Evolutionary conservation across 1,140 invertebrate species (phyloP).

Genomic region (Trypoxylus dichotomus): DNA sequence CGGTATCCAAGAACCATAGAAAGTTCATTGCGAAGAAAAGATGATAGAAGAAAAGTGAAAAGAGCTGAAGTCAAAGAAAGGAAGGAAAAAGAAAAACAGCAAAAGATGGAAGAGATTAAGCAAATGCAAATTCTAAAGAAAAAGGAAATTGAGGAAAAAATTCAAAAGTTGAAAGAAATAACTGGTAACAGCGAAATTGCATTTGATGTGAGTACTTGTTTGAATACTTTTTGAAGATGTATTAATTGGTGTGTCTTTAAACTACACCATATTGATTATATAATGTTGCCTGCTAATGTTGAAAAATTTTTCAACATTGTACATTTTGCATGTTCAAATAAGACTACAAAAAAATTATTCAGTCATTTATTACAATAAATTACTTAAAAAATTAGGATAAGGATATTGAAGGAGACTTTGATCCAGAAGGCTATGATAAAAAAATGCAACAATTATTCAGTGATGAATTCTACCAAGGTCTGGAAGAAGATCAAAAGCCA

Average conservation of each 20-base stretch:
- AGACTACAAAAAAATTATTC: too few species aligned
- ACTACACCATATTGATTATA: too few species aligned
- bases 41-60: conserved; percentile 77
- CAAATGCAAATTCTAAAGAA: conserved; percentile 84
- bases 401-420: conserved; percentile 86
- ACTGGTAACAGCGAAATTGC: conserved; percentile 74
- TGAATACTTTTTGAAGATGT: too few species aligned
- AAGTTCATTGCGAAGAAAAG: conserved; percentile 77
- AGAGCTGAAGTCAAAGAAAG: conserved; percentile 73
- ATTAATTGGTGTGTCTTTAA: too few species aligned
- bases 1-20: conserved; percentile 87
- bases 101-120: conserved; percentile 84
- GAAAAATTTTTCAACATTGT: too few species aligned
- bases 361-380: background rate
- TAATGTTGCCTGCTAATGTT: too few species aligned
- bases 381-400: conserved; percentile 58
- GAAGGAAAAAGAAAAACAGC: conserved; percentile 80
- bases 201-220: conserved; percentile 58
- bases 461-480: conserved; percentile 80
- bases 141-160: conserved; percentile 89
- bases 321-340: too few species aligned
- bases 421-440: conserved; percentile 84
- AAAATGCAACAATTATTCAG: conserved; percentile 87
- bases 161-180: conserved; percentile 85
- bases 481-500: conserved; percentile 75